Evolutionary conservation across 2,113 vertebrate species (phyloP), one percentile per base, ranked within the genome.

Genomic region (Aptenodytes patagonicus): DNA sequence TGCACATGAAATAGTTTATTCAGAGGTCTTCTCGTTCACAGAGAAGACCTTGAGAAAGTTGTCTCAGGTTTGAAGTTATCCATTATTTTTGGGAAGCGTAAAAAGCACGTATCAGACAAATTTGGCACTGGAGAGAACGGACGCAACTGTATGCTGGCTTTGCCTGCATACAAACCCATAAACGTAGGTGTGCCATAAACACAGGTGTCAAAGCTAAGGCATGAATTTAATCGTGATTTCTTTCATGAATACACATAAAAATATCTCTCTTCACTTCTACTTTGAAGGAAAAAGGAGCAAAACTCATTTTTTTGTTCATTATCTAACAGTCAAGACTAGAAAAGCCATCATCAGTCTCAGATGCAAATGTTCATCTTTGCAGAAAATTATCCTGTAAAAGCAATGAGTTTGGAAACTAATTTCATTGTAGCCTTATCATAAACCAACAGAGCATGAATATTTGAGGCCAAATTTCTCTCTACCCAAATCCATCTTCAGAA

Each of bases 301-400:
- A 75, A 32, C 10, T 81, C 32, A 42, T 49, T 52, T 91, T 82
- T 83, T 76, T 68, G 9, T 62, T 96, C 66, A 80, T 64, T 93
- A 81, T 24, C 57, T 76, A 79, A 32, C 29, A 90, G 73, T 18
- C 36, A 44, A 69, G 38, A 64, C 16, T 38, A 54, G 19, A 87
- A 83, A 88, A 69, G 32, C 32, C 70, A 94, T 51, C 36, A 95
- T 20, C 25, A 5, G 51, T 73, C 66, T 90, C 61, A 29, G 31
- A 73, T 87, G 72, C 61, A 86, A 89, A 83, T 29, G 24, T 61
- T 92, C 78, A 91, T 28, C 65, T 79, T 34, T 54, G 69, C 77
- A 97, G 85, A 94, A 89, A 96, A 89, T 52, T 22, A 83, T 11
- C 32, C 65, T 65, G 40, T 13, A 81, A 90, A 87, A 90, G 60